Conservation (phyloP, 1,140 invertebrate genomes). For the Lanistes nyassanus region DNA sequence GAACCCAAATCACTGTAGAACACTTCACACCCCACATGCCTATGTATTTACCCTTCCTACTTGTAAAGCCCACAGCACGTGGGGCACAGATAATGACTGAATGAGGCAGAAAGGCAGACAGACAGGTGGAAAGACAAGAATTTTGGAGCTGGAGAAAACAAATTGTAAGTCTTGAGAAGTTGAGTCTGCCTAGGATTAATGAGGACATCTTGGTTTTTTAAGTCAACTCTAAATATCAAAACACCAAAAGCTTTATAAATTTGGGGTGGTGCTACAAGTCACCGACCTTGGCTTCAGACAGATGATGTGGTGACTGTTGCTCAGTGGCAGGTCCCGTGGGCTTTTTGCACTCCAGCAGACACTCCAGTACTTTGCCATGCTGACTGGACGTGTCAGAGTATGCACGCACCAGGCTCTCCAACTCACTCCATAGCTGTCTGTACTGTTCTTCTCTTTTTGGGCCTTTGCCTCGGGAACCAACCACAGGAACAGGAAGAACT, state of each 20-base stretch:
- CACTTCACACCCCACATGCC: too few relatives aligned
- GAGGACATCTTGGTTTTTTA: background rate
- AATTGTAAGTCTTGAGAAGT: too few relatives aligned
- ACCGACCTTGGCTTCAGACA: conserved; percentile 55
- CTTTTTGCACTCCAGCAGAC: conserved; percentile 82
- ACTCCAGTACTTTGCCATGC: conserved; percentile 84
- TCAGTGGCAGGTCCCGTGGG: conserved; percentile 61
- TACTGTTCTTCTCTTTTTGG: conserved; percentile 85
- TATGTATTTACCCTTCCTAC: too few relatives aligned
- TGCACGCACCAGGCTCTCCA: conserved; percentile 84
- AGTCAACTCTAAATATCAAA: conserved; percentile 73
- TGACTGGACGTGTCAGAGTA: conserved; percentile 75
- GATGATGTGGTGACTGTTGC: conserved; percentile 50
- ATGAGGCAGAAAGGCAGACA: too few relatives aligned
- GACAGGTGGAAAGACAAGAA: too few relatives aligned
- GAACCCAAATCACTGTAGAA: too few relatives aligned
- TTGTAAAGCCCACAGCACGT: too few relatives aligned
- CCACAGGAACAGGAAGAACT: conserved; percentile 75
- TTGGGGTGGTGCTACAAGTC: conserved; percentile 44
- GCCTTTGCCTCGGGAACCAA: conserved; percentile 70
- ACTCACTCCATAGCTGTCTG: conserved; percentile 86
- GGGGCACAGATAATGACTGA: too few relatives aligned
- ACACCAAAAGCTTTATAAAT: conserved; percentile 73
- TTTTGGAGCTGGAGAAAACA: too few relatives aligned
- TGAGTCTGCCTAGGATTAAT: too few relatives aligned